phyloP scores from a whole-genome alignment of 2,113 vertebrate species.

The Notarius quadriscutis region DNA sequence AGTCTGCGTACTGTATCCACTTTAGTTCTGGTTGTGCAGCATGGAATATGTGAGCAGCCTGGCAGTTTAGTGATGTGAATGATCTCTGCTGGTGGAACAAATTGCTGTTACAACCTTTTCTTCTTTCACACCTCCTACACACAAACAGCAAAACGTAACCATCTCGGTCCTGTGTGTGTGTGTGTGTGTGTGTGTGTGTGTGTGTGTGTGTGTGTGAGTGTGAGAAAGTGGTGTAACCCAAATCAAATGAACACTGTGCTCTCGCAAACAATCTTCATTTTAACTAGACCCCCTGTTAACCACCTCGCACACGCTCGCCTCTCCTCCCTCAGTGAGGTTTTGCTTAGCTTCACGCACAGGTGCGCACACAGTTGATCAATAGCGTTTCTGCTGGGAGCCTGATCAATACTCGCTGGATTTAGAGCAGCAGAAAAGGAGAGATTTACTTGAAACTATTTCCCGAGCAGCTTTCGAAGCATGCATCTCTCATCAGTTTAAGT shows the following conservation, averaged over 20 bases:
- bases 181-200: neutral
- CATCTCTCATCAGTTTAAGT: neutral
- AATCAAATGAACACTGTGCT: conserved; percentile 47
- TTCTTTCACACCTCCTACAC: neutral
- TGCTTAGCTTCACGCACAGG: conserved; percentile 24
- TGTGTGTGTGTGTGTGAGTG: neutral
- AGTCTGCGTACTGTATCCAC: neutral
- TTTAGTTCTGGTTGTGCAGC: too few species aligned
- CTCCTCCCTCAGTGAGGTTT: conserved; percentile 41
- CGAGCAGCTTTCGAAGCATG: conserved; percentile 14
- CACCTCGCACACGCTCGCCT: conserved; percentile 29
- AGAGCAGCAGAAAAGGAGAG: conserved; percentile 40
- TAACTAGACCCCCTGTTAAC: neutral
- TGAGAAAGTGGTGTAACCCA: conserved; percentile 12
- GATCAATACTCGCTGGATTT: conserved; percentile 54
- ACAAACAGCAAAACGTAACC: neutral
- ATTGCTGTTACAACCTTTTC: neutral
- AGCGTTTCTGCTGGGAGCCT: conserved; percentile 42
- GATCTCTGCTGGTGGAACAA: conserved; percentile 2
- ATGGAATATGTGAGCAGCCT: neutral
- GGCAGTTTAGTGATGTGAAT: neutral
- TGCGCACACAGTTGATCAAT: conserved; percentile 47
- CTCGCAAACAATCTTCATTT: conserved; percentile 50
- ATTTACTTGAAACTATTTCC: conserved; percentile 55
- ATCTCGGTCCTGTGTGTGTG: neutral